These are phyloP conservation scores for Dilophus febrilis DNA, from an alignment of 2,888 invertebrate species.

Conservation along the genomic window DNA sequence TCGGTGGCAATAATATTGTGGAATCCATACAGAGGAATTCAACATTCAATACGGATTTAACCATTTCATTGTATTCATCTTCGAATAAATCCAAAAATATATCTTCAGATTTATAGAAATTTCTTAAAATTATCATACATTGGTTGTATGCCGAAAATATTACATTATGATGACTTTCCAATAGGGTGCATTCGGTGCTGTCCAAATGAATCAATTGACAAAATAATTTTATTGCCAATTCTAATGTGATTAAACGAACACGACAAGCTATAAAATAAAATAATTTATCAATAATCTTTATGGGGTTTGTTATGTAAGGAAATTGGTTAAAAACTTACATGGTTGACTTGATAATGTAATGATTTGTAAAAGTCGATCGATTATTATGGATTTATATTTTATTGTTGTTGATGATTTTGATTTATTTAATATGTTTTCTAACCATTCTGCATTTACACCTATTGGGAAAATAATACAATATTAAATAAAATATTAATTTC, in stretches of 20 bases:
- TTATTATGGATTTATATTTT: slow-evolving; percentile 65
- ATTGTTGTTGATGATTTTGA: slow-evolving; percentile 38
- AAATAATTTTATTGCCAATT: slow-evolving; percentile 68
- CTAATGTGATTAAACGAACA: slow-evolving; percentile 82
- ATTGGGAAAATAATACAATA: slow-evolving; percentile 15
- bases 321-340: slow-evolving; percentile 36
- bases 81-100: slow-evolving; percentile 98
- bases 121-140: slow-evolving; percentile 67
- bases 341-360: slow-evolving; percentile 73
- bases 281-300: background rate
- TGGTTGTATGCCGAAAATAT: slow-evolving; percentile 59
- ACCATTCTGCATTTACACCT: slow-evolving; percentile 70
- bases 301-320: background rate
- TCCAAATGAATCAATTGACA: slow-evolving; percentile 39
- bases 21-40: slow-evolving; percentile 96
- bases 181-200: slow-evolving; percentile 14
- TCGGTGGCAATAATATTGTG: slow-evolving; percentile 84
- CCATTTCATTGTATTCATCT: slow-evolving; percentile 90
- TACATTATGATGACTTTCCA: slow-evolving; percentile 33
- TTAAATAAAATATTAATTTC: no score
- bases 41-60: slow-evolving; percentile 68
- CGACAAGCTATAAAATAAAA: slow-evolving; percentile 45
- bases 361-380: slow-evolving; percentile 69
- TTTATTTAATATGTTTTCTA: slow-evolving; percentile 61
- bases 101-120: slow-evolving; percentile 94